Percentiles rank a stretch among this genome's conserved stretches.
Conservation (phyloP, 2,113 vertebrate species). For the Lasiurus borealis region DNA sequence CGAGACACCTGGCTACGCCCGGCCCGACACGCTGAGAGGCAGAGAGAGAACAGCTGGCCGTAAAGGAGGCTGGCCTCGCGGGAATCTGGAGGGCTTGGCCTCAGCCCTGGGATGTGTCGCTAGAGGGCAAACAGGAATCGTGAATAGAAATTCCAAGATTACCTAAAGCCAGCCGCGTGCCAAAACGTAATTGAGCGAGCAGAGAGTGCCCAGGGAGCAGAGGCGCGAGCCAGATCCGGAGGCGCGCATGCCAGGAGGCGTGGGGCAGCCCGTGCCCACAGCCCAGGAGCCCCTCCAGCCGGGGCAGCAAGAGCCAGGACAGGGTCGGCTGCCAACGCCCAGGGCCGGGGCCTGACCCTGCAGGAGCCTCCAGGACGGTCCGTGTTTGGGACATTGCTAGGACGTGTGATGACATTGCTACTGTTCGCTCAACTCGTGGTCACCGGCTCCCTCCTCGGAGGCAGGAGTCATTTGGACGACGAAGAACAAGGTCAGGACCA, state of each 20-base stretch:
- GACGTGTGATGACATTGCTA: fast-evolving
- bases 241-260: background rate
- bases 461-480: background rate
- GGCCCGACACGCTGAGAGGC: background rate
- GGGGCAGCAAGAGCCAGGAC: fast-evolving
- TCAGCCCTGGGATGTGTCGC: background rate
- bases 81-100: background rate
- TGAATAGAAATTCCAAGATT: background rate
- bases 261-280: background rate
- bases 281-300: fast-evolving
- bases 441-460: background rate
- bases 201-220: background rate
- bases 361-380: fast-evolving
- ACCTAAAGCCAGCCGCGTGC: background rate
- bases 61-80: background rate
- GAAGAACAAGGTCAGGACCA: background rate
- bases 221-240: background rate
- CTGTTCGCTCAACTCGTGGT: background rate
- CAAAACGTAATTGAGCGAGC: background rate
- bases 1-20: background rate
- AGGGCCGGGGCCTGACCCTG: fast-evolving
- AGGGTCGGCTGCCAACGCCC: too few relatives aligned
- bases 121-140: background rate
- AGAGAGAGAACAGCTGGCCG: fast-evolving
- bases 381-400: fast-evolving